A percentile compares a stretch with the other conserved stretches of the same genome.
Evolutionary conservation across 2,888 invertebrate species (phyloP).

Genomic region (Amaurobius ferox): DNA sequence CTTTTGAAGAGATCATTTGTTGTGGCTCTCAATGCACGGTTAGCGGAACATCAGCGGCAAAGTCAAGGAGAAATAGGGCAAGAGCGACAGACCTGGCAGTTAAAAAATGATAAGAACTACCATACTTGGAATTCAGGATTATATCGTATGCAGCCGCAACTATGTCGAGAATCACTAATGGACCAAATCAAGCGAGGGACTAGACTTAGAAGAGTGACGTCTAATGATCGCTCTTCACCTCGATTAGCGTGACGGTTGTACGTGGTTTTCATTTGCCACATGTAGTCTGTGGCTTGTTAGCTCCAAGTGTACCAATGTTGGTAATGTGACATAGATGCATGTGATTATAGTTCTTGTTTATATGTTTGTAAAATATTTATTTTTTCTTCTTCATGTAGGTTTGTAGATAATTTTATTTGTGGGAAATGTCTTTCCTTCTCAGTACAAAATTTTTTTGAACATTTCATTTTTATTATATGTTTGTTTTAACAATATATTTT

Average conservation of each 20-base stretch:
- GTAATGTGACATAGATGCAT: slow-evolving; percentile 6
- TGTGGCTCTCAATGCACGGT: slow-evolving; percentile 82
- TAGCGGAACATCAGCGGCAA: slow-evolving; percentile 77
- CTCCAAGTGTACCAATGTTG: slow-evolving; percentile 8
- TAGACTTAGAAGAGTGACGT: slow-evolving; percentile 83
- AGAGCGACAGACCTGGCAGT: slow-evolving; percentile 44
- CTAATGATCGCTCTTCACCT: slow-evolving; percentile 71
- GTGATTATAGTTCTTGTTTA: slow-evolving; percentile 11
- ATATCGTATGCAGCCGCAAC: slow-evolving; percentile 84
- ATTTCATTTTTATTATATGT: background rate
- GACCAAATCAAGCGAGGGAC: slow-evolving; percentile 94
- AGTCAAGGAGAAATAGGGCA: slow-evolving; percentile 17
- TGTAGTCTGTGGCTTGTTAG: slow-evolving; percentile 55
- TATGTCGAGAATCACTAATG: slow-evolving; percentile 92
- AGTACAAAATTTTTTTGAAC: background rate
- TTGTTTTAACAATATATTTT: background rate
- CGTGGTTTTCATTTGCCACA: slow-evolving; percentile 73
- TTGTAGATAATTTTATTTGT: slow-evolving; percentile 7
- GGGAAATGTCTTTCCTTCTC: background rate
- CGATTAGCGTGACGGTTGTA: slow-evolving; percentile 68
- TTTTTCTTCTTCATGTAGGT: background rate
- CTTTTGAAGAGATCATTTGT: slow-evolving; percentile 68
- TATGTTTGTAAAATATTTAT: slow-evolving; percentile 7
- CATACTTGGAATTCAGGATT: slow-evolving; percentile 83
- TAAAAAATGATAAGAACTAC: slow-evolving; percentile 49